Evolutionary conservation across 2,113 vertebrate species (phyloP).

Genomic region (Ictalurus punctatus): DNA sequence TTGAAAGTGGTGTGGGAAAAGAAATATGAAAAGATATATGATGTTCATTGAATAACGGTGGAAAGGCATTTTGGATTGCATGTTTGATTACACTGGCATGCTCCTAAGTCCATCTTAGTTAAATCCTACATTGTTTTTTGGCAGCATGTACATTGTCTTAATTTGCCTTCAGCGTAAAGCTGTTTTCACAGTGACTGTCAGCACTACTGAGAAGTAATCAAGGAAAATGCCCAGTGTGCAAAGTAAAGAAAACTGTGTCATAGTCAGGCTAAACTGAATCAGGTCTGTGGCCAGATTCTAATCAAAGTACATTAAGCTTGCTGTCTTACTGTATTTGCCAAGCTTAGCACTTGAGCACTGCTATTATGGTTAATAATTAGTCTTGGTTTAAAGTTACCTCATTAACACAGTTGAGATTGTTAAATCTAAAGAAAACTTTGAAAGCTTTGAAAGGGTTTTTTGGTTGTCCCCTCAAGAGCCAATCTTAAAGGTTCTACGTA

Average conservation of each 20-base stretch:
- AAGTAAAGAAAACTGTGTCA: constrained; percentile 6
- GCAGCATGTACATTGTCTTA: constrained; percentile 23
- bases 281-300: not conserved
- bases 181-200: constrained; percentile 31
- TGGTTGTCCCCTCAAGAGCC: not conserved
- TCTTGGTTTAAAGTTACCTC: not conserved
- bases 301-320: not conserved
- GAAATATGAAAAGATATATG: constrained; percentile 9
- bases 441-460: not conserved
- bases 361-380: not conserved
- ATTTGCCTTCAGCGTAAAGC: constrained; percentile 28
- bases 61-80: constrained; percentile 23
- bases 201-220: constrained; percentile 28
- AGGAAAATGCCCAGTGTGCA: constrained; percentile 1
- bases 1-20: constrained; percentile 1
- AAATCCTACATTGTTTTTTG: constrained; percentile 35
- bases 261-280: not conserved
- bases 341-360: not conserved
- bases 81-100: not conserved
- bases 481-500: not conserved
- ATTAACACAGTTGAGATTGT: not conserved
- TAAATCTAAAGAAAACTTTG: not conserved
- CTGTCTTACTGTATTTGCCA: not conserved
- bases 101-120: not conserved
- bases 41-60: not conserved